These are phyloP conservation scores for Rhingia rostrata DNA, from an alignment of 2,888 invertebrate species.

Conservation along the genomic window DNA sequence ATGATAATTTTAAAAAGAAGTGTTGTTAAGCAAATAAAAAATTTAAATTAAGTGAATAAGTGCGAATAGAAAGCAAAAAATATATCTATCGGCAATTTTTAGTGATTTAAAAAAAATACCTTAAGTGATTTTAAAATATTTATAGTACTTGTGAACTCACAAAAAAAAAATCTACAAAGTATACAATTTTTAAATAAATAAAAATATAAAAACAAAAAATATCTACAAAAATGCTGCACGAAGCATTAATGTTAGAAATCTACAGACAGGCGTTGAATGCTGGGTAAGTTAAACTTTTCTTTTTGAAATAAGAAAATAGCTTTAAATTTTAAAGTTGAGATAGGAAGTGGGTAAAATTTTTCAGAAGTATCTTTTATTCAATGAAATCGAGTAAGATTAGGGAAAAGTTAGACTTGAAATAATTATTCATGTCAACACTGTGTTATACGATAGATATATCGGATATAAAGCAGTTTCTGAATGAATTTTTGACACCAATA, in stretches of 20 bases:
- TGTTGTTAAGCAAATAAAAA: conserved; percentile 65
- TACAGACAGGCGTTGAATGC: conserved; percentile 82
- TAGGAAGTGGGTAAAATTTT: too few relatives aligned
- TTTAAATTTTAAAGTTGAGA: too few relatives aligned
- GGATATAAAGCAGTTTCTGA: too few relatives aligned
- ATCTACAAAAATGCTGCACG: conserved; percentile 80
- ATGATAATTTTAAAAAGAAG: conserved; percentile 46
- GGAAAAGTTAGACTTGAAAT: too few relatives aligned
- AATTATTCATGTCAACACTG: too few relatives aligned
- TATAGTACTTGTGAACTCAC: conserved; percentile 59
- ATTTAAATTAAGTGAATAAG: conserved; percentile 67
- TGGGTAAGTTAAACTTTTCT: conserved; percentile 78
- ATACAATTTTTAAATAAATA: conserved; percentile 53
- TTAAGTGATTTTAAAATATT: conserved; percentile 69
- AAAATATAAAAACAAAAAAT: conserved; percentile 65
- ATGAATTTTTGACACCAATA: too few relatives aligned
- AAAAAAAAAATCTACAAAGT: conserved; percentile 58
- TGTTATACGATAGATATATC: too few relatives aligned
- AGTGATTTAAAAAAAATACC: conserved; percentile 74
- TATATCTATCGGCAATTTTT: conserved; percentile 33
- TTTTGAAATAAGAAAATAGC: background rate
- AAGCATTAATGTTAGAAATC: conserved; percentile 82
- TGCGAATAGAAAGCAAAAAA: conserved; percentile 68
- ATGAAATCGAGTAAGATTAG: too few relatives aligned
- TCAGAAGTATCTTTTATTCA: too few relatives aligned